A percentile compares a stretch with the other conserved stretches of the same genome.
Conservation (phyloP, 2,113 vertebrate genomes). For the Psittacula cyanocephala region DNA sequence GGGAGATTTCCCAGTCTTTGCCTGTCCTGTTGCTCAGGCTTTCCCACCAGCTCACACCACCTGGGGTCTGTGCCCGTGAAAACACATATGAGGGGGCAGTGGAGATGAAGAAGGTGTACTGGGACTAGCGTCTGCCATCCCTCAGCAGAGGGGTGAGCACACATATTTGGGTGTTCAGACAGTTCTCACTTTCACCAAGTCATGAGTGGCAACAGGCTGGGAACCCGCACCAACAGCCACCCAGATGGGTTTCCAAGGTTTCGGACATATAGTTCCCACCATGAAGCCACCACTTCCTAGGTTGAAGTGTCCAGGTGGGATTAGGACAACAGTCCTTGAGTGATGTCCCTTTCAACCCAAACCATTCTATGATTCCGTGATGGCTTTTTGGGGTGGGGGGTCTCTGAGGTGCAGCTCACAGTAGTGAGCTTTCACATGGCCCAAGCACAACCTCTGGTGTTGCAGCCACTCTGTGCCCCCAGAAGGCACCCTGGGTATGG, state of each 20-base stretch:
- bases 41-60: not conserved
- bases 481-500: not conserved
- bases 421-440: not conserved
- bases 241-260: not conserved
- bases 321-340: not conserved
- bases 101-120: fast-evolving
- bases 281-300: not conserved
- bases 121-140: not conserved
- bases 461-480: not conserved
- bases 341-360: not conserved
- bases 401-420: not conserved
- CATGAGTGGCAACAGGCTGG: fast-evolving
- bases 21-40: not conserved
- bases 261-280: not conserved
- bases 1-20: not conserved
- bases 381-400: not conserved
- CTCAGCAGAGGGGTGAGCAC: fast-evolving
- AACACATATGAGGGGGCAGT: fast-evolving
- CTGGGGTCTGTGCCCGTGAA: not conserved
- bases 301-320: fast-evolving
- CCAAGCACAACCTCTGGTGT: not conserved
- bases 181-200: not conserved
- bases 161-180: not conserved
- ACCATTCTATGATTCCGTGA: not conserved
- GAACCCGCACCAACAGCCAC: not conserved